Percentiles rank a stretch among this genome's conserved stretches.
Conservation (phyloP, 1,140 invertebrate genomes). For the Nebria ingens region DNA sequence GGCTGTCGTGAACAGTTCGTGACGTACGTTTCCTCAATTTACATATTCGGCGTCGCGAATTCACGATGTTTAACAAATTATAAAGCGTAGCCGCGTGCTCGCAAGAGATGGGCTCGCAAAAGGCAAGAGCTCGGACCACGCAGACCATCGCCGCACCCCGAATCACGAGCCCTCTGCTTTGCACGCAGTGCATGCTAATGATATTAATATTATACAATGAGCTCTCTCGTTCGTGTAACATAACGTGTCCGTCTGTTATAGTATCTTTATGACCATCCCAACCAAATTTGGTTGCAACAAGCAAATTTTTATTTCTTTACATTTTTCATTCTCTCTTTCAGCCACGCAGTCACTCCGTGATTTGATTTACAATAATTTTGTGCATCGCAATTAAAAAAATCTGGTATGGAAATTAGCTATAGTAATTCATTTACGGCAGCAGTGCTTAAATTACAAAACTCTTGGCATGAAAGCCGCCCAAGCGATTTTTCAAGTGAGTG, state of each 20-base stretch:
- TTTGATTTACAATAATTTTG: constrained; percentile 4
- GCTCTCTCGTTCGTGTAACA: no score
- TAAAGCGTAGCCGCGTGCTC: constrained; percentile 1
- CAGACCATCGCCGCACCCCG: background rate
- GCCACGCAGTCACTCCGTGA: background rate
- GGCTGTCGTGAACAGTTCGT: background rate
- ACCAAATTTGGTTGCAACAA: constrained; percentile 4
- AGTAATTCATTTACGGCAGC: no score
- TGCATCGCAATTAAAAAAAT: constrained; percentile 6
- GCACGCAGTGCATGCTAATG: background rate
- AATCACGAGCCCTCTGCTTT: background rate
- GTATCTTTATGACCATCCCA: background rate
- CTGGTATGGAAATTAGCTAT: background rate
- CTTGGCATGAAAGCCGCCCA: no score
- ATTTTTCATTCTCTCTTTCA: background rate
- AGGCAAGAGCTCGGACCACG: background rate
- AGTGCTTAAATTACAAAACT: no score
- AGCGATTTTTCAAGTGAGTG: no score
- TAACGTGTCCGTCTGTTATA: background rate
- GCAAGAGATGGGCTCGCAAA: background rate
- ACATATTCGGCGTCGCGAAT: constrained; percentile 4
- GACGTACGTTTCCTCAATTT: background rate
- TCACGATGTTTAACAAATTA: constrained; percentile 4
- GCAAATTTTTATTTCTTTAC: background rate
- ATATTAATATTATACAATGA: constrained; percentile 1